Percentiles rank a stretch among this genome's conserved stretches.
These are phyloP conservation scores for Nomada fucata DNA, from an alignment of 2,888 invertebrate species.

Conservation along the genomic window DNA sequence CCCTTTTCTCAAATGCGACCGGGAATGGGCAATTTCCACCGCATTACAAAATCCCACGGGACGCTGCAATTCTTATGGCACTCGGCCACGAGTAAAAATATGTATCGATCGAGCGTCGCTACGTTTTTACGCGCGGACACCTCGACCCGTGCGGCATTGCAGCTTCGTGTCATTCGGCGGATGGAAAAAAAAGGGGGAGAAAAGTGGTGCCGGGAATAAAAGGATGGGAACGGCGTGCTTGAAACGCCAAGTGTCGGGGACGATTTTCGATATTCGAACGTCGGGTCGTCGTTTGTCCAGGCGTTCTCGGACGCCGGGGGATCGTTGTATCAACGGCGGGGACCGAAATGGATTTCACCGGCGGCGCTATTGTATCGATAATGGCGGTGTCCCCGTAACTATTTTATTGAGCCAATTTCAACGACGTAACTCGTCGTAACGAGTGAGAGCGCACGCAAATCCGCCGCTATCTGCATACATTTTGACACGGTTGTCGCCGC, in stretches of 20 bases:
- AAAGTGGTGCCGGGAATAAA: neutral
- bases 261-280: neutral
- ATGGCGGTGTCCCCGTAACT: slow-evolving; percentile 51
- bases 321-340: slow-evolving; percentile 3
- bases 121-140: slow-evolving; percentile 15
- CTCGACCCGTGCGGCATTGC: neutral
- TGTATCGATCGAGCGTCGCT: slow-evolving; percentile 33
- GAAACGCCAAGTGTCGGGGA: neutral
- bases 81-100: no score
- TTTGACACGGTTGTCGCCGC: slow-evolving; percentile 50
- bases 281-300: slow-evolving; percentile 21
- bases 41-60: no score
- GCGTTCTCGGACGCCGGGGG: slow-evolving; percentile 8
- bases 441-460: slow-evolving; percentile 46
- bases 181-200: neutral
- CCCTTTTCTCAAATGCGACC: no score
- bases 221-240: neutral
- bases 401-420: slow-evolving; percentile 65
- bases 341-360: slow-evolving; percentile 44
- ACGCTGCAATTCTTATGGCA: neutral
- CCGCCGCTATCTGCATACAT: slow-evolving; percentile 34
- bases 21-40: no score
- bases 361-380: slow-evolving; percentile 55
- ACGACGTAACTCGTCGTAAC: slow-evolving; percentile 49
- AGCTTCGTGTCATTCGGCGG: slow-evolving; percentile 12